Conservation (phyloP, 2,113 vertebrate species). For the Tragelaphus buxtoni region DNA sequence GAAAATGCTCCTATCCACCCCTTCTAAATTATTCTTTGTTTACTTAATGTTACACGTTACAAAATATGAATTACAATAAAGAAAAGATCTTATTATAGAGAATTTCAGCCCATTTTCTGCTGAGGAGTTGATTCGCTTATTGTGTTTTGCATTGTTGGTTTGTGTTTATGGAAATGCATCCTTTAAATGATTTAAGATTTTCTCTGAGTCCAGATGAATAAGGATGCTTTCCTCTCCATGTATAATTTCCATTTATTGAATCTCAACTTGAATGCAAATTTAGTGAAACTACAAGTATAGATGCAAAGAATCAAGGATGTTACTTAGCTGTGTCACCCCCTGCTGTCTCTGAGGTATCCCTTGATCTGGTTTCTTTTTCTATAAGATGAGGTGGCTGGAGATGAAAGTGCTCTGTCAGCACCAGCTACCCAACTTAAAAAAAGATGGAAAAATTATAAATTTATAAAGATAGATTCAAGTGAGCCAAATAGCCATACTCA, state of each 20-base stretch:
- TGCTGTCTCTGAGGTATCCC: not conserved
- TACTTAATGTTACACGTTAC: slow-evolving; percentile 2
- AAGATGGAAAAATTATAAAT: not conserved
- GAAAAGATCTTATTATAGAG: slow-evolving; percentile 38
- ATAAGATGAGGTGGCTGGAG: not conserved
- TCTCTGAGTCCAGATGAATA: not conserved
- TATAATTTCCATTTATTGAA: not conserved
- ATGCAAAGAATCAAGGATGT: not conserved
- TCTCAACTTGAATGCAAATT: not conserved
- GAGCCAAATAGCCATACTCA: not conserved
- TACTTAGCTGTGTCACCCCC: not conserved
- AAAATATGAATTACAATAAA: slow-evolving; percentile 57
- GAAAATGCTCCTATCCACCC: not conserved
- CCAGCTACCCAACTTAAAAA: not conserved
- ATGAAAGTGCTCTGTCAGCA: not conserved
- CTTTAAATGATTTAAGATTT: slow-evolving; percentile 6
- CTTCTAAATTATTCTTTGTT: slow-evolving; percentile 48
- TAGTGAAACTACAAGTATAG: not conserved
- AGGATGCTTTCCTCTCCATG: not conserved
- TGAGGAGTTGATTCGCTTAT: slow-evolving; percentile 40
- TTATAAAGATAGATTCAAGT: not conserved
- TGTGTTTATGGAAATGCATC: not conserved
- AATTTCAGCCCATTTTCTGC: not conserved
- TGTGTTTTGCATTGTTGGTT: slow-evolving; percentile 14
- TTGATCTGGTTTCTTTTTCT: not conserved